A percentile compares a stretch with the other conserved stretches of the same genome.
phyloP scores from a whole-genome alignment of 2,888 invertebrate genomes.

The Elaeidobius kamerunicus region DNA sequence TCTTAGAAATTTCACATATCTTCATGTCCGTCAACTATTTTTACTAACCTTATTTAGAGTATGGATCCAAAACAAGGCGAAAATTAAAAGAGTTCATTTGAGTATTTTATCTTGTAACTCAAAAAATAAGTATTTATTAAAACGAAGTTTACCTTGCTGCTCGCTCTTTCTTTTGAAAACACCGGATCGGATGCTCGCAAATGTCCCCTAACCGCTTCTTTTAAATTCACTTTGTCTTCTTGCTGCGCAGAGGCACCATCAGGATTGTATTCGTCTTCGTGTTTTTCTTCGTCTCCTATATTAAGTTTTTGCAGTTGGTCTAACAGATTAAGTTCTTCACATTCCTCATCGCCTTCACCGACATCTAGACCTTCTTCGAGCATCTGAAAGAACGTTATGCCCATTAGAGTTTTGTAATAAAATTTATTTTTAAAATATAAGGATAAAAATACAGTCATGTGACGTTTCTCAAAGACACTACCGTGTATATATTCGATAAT shows the following conservation, averaged over 20 bases:
- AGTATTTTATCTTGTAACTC: background rate
- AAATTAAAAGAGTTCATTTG: no score
- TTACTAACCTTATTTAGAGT: no score
- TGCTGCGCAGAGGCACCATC: constrained; percentile 27
- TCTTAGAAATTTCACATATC: background rate
- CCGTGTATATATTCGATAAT: no score
- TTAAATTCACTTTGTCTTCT: constrained; percentile 47
- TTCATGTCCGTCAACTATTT: no score
- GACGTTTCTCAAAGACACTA: no score
- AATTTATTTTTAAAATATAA: background rate
- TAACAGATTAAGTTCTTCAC: constrained; percentile 57
- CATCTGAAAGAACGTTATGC: constrained; percentile 47
- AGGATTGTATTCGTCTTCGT: constrained; percentile 37
- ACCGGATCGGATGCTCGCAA: constrained; percentile 69
- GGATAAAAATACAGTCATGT: no score
- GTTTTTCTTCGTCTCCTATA: constrained; percentile 45
- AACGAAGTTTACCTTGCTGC: constrained; percentile 57
- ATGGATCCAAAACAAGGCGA: no score
- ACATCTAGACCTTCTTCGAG: constrained; percentile 48
- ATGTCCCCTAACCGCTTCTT: constrained; percentile 60
- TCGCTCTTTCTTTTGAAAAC: constrained; percentile 56
- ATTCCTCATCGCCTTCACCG: constrained; percentile 46
- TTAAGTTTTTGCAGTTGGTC: constrained; percentile 63
- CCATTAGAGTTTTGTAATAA: background rate
- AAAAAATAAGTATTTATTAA: constrained; percentile 2